A percentile compares a stretch with the other conserved stretches of the same genome.
phyloP scores from a whole-genome alignment of 2,113 vertebrate species.

The Mesitornis unicolor region DNA sequence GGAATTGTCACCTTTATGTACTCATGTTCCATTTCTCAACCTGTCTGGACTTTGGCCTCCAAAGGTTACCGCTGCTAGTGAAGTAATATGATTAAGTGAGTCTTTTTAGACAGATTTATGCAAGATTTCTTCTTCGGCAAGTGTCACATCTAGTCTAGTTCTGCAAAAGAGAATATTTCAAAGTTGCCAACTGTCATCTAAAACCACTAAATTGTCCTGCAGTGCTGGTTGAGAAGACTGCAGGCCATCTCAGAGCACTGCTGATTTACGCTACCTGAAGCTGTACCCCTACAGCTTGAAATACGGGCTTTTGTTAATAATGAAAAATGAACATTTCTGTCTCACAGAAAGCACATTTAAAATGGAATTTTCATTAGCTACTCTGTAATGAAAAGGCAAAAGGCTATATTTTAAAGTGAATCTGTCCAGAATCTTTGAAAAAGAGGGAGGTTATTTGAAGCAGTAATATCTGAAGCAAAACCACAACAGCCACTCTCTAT shows the following conservation, averaged over 20 bases:
- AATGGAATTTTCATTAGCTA: slow-evolving; percentile 19
- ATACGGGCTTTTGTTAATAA: neutral
- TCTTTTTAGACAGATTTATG: slow-evolving; percentile 77
- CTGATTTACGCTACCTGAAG: slow-evolving; percentile 49
- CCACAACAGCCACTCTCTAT: neutral
- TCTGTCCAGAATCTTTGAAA: neutral
- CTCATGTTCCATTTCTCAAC: slow-evolving; percentile 76
- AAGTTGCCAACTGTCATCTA: slow-evolving; percentile 66
- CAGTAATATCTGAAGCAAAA: neutral
- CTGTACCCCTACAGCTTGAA: neutral
- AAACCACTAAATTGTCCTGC: slow-evolving; percentile 60
- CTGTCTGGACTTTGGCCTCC: slow-evolving; percentile 74
- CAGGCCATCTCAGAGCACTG: neutral
- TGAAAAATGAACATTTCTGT: neutral
- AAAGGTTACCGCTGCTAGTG: slow-evolving; percentile 74
- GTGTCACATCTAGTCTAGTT: slow-evolving; percentile 61
- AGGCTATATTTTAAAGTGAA: neutral
- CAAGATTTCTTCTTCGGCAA: slow-evolving; percentile 55
- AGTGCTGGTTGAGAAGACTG: slow-evolving; percentile 15
- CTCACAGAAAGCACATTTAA: neutral
- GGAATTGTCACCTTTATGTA: slow-evolving; percentile 70
- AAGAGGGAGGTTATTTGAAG: neutral
- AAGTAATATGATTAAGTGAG: slow-evolving; percentile 79
- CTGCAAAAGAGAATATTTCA: slow-evolving; percentile 67
- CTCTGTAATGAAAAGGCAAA: neutral